A percentile compares a stretch with the other conserved stretches of the same genome.
phyloP scores from a whole-genome alignment of 2,113 vertebrate genomes.

The Podiceps cristatus region DNA sequence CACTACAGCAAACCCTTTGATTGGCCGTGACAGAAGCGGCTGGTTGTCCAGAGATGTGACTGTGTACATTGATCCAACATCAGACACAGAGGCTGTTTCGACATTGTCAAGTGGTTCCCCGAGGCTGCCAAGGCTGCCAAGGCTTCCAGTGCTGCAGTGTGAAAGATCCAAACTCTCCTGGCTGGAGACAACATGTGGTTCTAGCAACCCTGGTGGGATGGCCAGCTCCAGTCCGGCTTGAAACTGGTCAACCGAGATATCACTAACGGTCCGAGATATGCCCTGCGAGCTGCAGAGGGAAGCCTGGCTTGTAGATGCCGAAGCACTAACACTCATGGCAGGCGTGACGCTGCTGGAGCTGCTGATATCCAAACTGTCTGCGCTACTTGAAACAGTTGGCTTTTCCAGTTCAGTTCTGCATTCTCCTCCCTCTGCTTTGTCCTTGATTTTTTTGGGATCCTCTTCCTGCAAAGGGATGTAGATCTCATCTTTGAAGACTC shows the following conservation, averaged over 20 bases:
- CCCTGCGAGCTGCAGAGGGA: slow-evolving; percentile 95
- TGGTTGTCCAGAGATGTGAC: slow-evolving; percentile 90
- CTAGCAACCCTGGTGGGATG: slow-evolving; percentile 79
- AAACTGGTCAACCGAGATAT: slow-evolving; percentile 88
- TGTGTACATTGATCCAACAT: slow-evolving; percentile 89
- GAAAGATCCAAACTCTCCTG: slow-evolving; percentile 96
- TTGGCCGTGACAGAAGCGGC: slow-evolving; percentile 81
- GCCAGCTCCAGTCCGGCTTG: slow-evolving; percentile 78
- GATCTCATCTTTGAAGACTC: slow-evolving; percentile 95
- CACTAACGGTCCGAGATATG: slow-evolving; percentile 87
- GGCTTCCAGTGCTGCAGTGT: slow-evolving; percentile 92
- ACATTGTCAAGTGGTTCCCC: slow-evolving; percentile 89
- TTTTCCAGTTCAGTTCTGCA: slow-evolving; percentile 83
- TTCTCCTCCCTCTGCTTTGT: slow-evolving; percentile 81
- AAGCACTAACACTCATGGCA: slow-evolving; percentile 90
- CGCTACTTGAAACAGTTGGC: slow-evolving; percentile 70
- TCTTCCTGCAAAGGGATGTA: slow-evolving; percentile 94
- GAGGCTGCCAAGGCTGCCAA: slow-evolving; percentile 93
- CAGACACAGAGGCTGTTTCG: slow-evolving; percentile 84
- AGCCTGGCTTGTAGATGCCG: slow-evolving; percentile 92
- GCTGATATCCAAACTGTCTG: slow-evolving; percentile 88
- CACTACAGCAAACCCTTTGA: slow-evolving; percentile 97
- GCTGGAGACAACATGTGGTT: slow-evolving; percentile 90
- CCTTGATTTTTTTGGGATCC: slow-evolving; percentile 86
- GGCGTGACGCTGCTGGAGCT: slow-evolving; percentile 92